These are phyloP conservation scores for Mohoua ochrocephala DNA, from an alignment of 2,113 vertebrate genomes.

Conservation along the genomic window DNA sequence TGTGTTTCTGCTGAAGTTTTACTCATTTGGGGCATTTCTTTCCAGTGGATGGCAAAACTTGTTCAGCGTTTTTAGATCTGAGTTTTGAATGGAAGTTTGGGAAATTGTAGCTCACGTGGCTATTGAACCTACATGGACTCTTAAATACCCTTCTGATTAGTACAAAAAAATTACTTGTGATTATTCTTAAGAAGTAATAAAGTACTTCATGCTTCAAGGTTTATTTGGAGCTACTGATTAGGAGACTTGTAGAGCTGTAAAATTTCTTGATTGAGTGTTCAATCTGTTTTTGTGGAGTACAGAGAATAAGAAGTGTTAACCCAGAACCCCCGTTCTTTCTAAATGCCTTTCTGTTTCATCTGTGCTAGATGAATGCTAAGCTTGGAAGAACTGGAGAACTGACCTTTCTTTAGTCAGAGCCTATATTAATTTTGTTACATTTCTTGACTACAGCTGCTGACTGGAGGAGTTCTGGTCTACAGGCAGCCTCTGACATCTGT, in stretches of 20 bases:
- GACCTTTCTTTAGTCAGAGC: not conserved
- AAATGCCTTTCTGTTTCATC: not conserved
- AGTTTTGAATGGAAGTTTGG: not conserved
- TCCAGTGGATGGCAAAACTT: not conserved
- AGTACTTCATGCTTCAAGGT: not conserved
- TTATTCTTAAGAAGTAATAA: not conserved
- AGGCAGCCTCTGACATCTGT: not conserved
- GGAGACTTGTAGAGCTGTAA: not conserved
- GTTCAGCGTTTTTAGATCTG: not conserved
- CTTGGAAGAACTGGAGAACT: not conserved
- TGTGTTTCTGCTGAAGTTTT: not conserved
- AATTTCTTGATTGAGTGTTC: not conserved
- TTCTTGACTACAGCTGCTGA: not conserved
- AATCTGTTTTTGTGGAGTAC: not conserved
- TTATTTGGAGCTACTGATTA: not conserved
- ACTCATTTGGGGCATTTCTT: not conserved
- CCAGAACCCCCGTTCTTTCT: not conserved
- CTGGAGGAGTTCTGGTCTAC: not conserved
- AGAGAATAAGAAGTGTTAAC: not conserved
- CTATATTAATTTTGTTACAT: not conserved
- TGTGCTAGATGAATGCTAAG: not conserved
- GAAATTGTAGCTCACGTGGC: not conserved
- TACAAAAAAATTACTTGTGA: not conserved
- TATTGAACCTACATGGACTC: not conserved
- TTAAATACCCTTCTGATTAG: not conserved